phyloP scores from a whole-genome alignment of 2,888 invertebrate species.

The Neuroscelio doddi region DNA sequence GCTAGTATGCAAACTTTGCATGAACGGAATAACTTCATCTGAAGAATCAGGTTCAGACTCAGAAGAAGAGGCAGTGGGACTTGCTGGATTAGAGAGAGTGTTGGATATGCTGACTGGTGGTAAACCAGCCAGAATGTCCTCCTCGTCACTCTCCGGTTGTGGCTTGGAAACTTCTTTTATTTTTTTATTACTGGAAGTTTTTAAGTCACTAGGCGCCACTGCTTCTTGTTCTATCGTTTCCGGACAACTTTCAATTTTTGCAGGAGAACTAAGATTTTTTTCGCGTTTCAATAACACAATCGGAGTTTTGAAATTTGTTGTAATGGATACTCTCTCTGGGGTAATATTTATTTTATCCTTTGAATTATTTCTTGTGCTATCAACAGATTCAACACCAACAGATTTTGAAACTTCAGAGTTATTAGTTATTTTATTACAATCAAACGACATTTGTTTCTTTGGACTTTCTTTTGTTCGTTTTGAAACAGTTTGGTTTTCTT shows the following conservation, averaged over 20 bases:
- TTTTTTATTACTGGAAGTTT: neutral
- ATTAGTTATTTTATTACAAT: no score
- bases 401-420: no score
- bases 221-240: neutral
- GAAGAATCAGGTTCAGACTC: no score
- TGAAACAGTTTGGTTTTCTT: no score
- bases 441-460: no score
- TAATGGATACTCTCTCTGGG: neutral
- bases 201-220: neutral
- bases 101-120: conserved; percentile 1
- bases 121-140: neutral
- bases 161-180: neutral
- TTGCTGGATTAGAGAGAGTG: neutral
- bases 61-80: no score
- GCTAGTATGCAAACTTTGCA: no score
- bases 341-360: neutral
- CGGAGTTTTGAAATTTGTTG: neutral
- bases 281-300: neutral
- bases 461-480: no score
- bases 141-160: neutral
- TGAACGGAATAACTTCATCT: no score
- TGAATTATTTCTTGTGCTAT: no score
- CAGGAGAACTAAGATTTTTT: neutral
- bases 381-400: no score
- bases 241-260: no score